Base-by-base conservation (phyloP, 2,888 invertebrate genomes). In the Diaprepes abbreviatus region DNA sequence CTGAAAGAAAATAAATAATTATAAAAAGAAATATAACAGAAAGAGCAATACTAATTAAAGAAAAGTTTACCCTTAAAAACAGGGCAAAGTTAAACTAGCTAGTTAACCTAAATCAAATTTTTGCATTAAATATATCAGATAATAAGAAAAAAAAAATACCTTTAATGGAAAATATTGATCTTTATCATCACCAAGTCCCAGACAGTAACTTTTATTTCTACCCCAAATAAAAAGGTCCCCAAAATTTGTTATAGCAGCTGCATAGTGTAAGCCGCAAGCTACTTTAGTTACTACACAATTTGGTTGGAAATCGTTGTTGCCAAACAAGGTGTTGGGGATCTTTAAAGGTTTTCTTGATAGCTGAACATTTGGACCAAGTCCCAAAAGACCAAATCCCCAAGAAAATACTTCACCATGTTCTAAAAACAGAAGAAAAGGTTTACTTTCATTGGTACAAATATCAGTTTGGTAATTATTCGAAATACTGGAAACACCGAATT, bases 141-240 rank as follows among this genome's bases (percentile, higher is more conserved):
- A n/a, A n/a, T n/a, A n/a, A n/a, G n/a, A n/a, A n/a, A n/a, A 17
- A 19, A 35, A 35, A 38, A 14, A 21, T 72, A 90, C 93, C 87
- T 93, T 93, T 17, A 95, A 86, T 1, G 97, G 97, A 80, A 97
- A 97, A 84, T 87, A 91, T 81, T 97, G 97, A 80, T 96, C 93
- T 63, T 93, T 90, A 0, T 83, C 82, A 79, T 91, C 88, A 0
- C 95, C 95, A 35, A 97, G 83, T 0, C 98, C 98, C 0, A 98
- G 86, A 78, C 93, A 93, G 0, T 93, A 93, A 74, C 89, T 89
- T 76, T 91, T 89, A 83, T 98, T 97, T 77, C 92, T 88, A 0
- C 98, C 98, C 98, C 98, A 98, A 83, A 90, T 92, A 78, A 91
- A 98, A 5, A 98, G 84, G 83, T 96, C 93, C 0, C 96, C 95